Evolutionary conservation across 2,888 invertebrate genomes (phyloP).

Genomic region (Perizoma affinitatum): DNA sequence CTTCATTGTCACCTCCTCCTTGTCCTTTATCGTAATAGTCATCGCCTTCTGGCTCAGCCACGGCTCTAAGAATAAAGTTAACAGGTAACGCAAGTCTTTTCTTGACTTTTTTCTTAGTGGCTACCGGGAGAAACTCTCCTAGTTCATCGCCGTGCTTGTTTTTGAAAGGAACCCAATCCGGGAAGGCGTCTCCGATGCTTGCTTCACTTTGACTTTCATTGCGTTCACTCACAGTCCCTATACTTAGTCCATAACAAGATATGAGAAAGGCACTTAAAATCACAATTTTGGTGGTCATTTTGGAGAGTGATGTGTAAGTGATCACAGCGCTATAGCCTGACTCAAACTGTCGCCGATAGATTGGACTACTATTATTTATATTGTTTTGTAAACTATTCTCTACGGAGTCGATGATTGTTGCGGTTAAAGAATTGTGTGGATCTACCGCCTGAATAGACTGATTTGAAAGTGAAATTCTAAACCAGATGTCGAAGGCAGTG

Average conservation of each 20-base stretch:
- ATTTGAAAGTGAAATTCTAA: too few species aligned
- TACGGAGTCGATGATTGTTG: constrained; percentile 51
- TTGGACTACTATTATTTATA: constrained; percentile 79
- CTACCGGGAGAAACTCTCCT: constrained; percentile 64
- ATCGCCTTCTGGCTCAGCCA: constrained; percentile 63
- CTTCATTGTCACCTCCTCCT: constrained; percentile 65
- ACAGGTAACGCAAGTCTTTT: constrained; percentile 70
- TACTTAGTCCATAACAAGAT: constrained; percentile 54
- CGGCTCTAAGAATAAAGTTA: constrained; percentile 64
- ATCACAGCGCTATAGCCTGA: constrained; percentile 60
- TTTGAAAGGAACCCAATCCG: constrained; percentile 79
- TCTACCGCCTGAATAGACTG: constrained; percentile 15
- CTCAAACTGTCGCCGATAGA: constrained; percentile 64
- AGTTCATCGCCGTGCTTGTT: constrained; percentile 71
- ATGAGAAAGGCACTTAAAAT: constrained; percentile 45
- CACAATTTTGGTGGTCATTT: constrained; percentile 44
- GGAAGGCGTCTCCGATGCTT: constrained; percentile 59
- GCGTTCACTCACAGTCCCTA: constrained; percentile 60
- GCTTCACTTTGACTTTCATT: constrained; percentile 65
- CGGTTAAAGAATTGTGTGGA: constrained; percentile 60
- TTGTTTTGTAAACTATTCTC: constrained; percentile 77
- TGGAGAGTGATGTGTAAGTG: constrained; percentile 44
- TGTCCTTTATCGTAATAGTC: constrained; percentile 67
- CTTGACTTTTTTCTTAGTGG: constrained; percentile 62
- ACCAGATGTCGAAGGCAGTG: too few species aligned